Evolutionary conservation across 2,113 vertebrate species (phyloP), one percentile per base, ranked within the genome.

Genomic region (Dendrocopos noguchii): DNA sequence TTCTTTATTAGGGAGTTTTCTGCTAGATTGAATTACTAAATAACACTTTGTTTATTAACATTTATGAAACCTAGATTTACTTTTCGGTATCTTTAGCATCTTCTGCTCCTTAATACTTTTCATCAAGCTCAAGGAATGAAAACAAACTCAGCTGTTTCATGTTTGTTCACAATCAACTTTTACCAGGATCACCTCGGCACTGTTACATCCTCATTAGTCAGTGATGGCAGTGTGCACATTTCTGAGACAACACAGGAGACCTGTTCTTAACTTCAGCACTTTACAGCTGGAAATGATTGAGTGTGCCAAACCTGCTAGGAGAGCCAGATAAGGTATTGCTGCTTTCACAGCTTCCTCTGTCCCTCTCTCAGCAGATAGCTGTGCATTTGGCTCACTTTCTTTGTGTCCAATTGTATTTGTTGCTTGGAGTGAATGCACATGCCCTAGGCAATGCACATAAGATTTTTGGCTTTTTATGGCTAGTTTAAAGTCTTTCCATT

Each of bases 71-170:
- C 27, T 82, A 57, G 28, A 34, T 87, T 83, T 87, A 74, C 50
- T 94, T 91, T 83, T 64, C 65, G 50, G 14, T 66, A 71, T 71
- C 42, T 71, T 1, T 67, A 64, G 81, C n/a, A 46, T 92, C 74
- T 72, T 93, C 61, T 80, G 89, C 74, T 87, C 91, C 78, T 67
- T 90, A 77, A 82, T 78, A 42, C 65, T 80, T 68, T 84, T 71
- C 57, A 79, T 72, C 55, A 56, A 50, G 14, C 79, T 90, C 33
- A 29, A 72, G 57, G 84, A 94, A 94, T 68, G 75, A 87, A 91
- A 91, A 85, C 79, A 96, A 93, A 87, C 84, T 87, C 82, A 77
- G 57, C 88, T 94, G 84, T 77, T 93, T 47, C 2, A 13, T 55
- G 79, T 94, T 91, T 91, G 47, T 71, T 89, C 67, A n/a, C 70